These are phyloP conservation scores for Apodemus sylvaticus DNA, from an alignment of 2,113 vertebrate species.

Conservation along the genomic window DNA sequence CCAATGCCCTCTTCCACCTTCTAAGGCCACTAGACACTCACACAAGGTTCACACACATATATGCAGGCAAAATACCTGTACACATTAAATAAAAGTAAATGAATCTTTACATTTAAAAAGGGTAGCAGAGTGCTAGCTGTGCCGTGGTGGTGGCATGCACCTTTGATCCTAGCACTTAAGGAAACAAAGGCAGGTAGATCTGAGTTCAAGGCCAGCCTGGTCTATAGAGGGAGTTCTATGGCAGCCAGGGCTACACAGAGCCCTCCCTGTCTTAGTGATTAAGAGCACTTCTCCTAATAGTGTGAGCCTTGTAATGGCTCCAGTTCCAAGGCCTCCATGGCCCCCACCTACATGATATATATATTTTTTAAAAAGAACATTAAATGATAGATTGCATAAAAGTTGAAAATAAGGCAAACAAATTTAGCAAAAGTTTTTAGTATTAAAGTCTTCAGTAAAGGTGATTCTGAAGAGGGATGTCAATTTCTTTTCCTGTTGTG, in stretches of 20 bases:
- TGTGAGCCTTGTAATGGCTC: not conserved
- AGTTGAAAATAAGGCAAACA: slow-evolving; percentile 20
- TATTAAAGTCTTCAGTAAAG: not conserved
- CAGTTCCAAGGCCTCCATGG: not conserved
- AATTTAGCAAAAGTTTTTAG: slow-evolving; percentile 21
- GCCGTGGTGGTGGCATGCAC: accelerated
- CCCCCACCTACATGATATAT: not conserved
- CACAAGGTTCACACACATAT: not conserved
- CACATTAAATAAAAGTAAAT: not conserved
- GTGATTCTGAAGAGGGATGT: not conserved
- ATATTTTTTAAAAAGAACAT: not conserved
- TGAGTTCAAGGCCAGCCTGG: not conserved
- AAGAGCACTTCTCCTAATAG: not conserved
- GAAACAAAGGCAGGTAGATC: not conserved
- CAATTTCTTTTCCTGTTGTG: not conserved
- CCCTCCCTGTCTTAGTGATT: not conserved
- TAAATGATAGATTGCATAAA: not conserved
- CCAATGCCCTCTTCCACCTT: not conserved
- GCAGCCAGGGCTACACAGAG: not conserved
- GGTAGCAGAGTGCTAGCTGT: not conserved
- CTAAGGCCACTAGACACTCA: not conserved
- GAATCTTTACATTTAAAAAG: not conserved
- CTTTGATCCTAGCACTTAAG: not conserved
- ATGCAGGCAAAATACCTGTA: not conserved
- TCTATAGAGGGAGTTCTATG: not conserved